A percentile compares a stretch with the other conserved stretches of the same genome.
phyloP scores from a whole-genome alignment of 92 coral and sea anemone genomes.

The Phenganax marumi region DNA sequence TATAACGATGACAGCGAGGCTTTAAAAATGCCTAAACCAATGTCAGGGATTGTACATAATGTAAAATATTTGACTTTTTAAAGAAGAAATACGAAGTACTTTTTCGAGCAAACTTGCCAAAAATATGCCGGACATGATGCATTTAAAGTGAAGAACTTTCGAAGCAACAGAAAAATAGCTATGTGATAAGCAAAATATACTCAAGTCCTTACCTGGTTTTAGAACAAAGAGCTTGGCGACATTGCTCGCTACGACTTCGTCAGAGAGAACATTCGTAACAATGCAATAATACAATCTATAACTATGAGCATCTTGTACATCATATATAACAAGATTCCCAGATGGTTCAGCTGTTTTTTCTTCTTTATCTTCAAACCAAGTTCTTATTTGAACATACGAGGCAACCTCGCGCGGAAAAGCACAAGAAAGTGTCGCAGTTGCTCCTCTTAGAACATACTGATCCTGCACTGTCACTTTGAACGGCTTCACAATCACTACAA shows the following conservation, averaged over 20 bases:
- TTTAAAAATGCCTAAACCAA: no score
- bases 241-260: slow-evolving; percentile 71
- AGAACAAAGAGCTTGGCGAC: slow-evolving; percentile 73
- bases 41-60: no score
- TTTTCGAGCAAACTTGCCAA: no score
- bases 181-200: neutral
- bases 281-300: slow-evolving; percentile 66
- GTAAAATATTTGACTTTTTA: no score
- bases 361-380: slow-evolving; percentile 72
- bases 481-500: slow-evolving; percentile 69
- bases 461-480: slow-evolving; percentile 76
- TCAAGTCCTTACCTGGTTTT: slow-evolving; percentile 17
- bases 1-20: no score
- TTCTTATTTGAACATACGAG: slow-evolving; percentile 71
- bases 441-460: slow-evolving; percentile 69
- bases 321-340: slow-evolving; percentile 80
- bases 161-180: neutral
- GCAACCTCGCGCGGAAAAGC: slow-evolving; percentile 65
- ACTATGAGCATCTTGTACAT: slow-evolving; percentile 61
- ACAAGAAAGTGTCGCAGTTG: slow-evolving; percentile 79
- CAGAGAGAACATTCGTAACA: slow-evolving; percentile 73
- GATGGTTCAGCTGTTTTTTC: slow-evolving; percentile 76
- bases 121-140: no score
- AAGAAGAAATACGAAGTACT: no score
- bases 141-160: no score